A percentile compares a stretch with the other conserved stretches of the same genome.
phyloP scores from a whole-genome alignment of 2,888 invertebrate genomes.

The Cataglyphis rosenhaueri region DNA sequence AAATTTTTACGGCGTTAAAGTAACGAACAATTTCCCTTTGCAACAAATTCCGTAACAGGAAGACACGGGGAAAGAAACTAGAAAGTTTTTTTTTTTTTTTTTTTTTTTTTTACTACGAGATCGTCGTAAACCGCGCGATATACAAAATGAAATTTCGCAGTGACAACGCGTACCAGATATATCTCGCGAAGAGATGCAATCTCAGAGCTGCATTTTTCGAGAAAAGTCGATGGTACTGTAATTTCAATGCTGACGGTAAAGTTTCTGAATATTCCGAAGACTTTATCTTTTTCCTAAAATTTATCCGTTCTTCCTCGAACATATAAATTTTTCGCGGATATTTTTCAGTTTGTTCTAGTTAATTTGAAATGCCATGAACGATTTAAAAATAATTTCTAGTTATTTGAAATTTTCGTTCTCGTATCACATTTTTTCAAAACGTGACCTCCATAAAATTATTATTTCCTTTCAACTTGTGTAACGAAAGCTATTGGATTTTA shows the following conservation, averaged over 20 bases:
- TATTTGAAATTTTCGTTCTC: not conserved
- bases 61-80: not conserved
- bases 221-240: not conserved
- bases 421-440: not conserved
- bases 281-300: not conserved
- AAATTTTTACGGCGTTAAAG: constrained; percentile 28
- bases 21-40: constrained; percentile 36
- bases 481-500: not conserved
- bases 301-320: no score
- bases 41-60: constrained; percentile 32
- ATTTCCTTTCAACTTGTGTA: constrained; percentile 21
- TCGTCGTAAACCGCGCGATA: constrained; percentile 39
- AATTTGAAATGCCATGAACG: not conserved
- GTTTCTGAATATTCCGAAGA: constrained; percentile 18
- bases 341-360: not conserved
- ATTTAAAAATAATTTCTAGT: not conserved
- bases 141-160: constrained; percentile 26
- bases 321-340: not conserved
- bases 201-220: constrained; percentile 15
- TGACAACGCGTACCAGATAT: constrained; percentile 30
- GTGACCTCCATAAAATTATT: not conserved
- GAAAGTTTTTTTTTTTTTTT: not conserved
- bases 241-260: constrained; percentile 25
- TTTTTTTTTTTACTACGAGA: constrained; percentile 18
- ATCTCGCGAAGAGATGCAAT: constrained; percentile 18